These are phyloP conservation scores for Grallaria varia DNA, from an alignment of 2,113 vertebrate species.

Conservation along the genomic window DNA sequence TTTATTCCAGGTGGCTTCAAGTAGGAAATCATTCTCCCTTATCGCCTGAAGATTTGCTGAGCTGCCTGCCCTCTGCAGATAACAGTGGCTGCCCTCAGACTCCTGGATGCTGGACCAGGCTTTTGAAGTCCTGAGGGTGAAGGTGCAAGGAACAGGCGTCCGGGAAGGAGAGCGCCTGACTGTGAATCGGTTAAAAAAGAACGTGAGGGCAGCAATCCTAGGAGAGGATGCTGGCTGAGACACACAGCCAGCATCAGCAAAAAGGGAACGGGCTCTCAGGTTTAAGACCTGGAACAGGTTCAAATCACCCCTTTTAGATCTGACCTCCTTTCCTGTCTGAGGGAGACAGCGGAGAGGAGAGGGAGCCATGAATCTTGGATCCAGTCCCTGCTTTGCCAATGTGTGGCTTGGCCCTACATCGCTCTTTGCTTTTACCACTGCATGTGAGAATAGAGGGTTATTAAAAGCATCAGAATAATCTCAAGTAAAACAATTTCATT, in stretches of 20 bases:
- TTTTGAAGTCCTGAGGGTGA: background rate
- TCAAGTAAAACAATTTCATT: constrained; percentile 5
- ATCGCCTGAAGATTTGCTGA: background rate
- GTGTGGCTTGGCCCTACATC: background rate
- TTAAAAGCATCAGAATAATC: constrained; percentile 1
- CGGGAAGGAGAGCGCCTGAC: background rate
- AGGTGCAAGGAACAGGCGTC: background rate
- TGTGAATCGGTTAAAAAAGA: background rate
- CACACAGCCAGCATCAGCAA: background rate
- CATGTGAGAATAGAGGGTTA: background rate
- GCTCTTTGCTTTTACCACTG: background rate
- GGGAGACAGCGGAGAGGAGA: background rate
- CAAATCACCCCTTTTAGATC: constrained; percentile 15
- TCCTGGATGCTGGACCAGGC: background rate
- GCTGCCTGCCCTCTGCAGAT: background rate
- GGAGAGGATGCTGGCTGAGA: constrained; percentile 8
- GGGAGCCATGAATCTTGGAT: constrained; percentile 1
- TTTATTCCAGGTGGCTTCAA: constrained; percentile 12
- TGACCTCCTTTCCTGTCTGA: constrained; percentile 7
- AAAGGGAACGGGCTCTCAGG: constrained; percentile 20
- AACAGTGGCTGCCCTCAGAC: background rate
- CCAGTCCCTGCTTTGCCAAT: background rate
- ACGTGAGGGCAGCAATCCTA: background rate
- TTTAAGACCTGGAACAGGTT: constrained; percentile 30
- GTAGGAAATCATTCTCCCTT: constrained; percentile 5